Evolutionary conservation across 2,113 vertebrate species (phyloP), one percentile per base, ranked within the genome.

Genomic region (Hyaena hyaena): DNA sequence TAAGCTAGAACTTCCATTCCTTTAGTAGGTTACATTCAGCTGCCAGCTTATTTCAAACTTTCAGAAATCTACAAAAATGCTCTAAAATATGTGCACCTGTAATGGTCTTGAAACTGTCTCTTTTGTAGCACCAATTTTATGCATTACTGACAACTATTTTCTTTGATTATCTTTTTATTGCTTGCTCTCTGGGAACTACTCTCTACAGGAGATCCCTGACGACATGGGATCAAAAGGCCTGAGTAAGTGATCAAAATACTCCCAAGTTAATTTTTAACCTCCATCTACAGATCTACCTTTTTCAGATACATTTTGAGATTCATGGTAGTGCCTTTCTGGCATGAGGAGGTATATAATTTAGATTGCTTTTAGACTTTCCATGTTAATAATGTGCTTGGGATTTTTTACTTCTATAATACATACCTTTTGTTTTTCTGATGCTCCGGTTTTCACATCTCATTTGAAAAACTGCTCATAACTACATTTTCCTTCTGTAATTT

Each of bases 141-240:
- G 97, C 98, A 98, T 99, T 98, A 99, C 99, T 99, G 99, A 99
- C 99, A 97, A 98, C 98, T 99, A 98, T 99, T 99, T 99, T 99
- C 98, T 99, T 98, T 99, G 99, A 99, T 99, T 99, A 99, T 99
- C 99, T 99, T 99, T 99, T 99, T 99, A 98, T 98, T 99, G 98
- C 99, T 99, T 99, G 99, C 99, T 99, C 99, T 99, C 98, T 98
- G 99, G 99, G 98, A 99, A 99, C 99, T 98, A 98, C 99, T 98
- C 99, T 99, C 99, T 98, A 98, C 99, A 99, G 99, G 99, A 99
- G 99, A 99, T 99, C 99, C 99, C 99, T 99, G 99, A 99, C 97
- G 99, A 99, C 99, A 98, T 99, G 98, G 98, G 99, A 98, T 99
- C 99, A 99, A 99, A 99, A 99, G 99, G 99, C 99, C 99, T 99